phyloP scores from a whole-genome alignment of 2,797 vertebrate genomes.

The Crocodylus rhombifer region DNA sequence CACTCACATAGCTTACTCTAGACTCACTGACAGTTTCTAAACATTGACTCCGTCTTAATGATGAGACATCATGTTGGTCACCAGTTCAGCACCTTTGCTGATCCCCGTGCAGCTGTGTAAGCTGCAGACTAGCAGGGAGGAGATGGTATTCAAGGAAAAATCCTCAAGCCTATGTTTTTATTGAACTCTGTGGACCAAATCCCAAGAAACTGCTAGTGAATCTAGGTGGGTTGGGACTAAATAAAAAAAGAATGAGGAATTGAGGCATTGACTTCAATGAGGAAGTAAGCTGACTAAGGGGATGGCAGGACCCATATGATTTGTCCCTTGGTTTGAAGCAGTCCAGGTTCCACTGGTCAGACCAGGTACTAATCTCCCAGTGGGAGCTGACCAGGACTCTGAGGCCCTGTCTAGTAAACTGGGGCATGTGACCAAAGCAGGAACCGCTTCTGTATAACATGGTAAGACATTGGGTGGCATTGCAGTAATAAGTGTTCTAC shows the following conservation, averaged over 20 bases:
- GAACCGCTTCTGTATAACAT: background rate
- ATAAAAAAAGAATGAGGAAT: background rate
- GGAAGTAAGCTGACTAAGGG: background rate
- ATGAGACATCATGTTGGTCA: background rate
- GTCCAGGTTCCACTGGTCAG: background rate
- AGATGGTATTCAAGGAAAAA: background rate
- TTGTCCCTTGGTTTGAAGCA: background rate
- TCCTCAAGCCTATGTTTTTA: background rate
- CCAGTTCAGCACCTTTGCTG: background rate
- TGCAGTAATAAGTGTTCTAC: background rate
- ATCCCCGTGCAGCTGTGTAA: background rate
- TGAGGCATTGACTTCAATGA: background rate
- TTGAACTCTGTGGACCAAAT: background rate
- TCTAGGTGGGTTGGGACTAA: background rate
- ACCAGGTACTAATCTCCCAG: background rate
- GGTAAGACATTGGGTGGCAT: background rate
- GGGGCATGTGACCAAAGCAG: background rate
- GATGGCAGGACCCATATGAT: background rate
- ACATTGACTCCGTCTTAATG: background rate
- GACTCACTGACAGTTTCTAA: background rate
- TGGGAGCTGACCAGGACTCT: background rate
- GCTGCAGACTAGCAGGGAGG: background rate
- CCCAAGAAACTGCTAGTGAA: background rate
- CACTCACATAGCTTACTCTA: background rate
- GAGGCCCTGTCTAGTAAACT: background rate